A percentile compares a stretch with the other conserved stretches of the same genome.
Evolutionary conservation across 2,888 invertebrate species (phyloP).

Genomic region (Molanna angustata): DNA sequence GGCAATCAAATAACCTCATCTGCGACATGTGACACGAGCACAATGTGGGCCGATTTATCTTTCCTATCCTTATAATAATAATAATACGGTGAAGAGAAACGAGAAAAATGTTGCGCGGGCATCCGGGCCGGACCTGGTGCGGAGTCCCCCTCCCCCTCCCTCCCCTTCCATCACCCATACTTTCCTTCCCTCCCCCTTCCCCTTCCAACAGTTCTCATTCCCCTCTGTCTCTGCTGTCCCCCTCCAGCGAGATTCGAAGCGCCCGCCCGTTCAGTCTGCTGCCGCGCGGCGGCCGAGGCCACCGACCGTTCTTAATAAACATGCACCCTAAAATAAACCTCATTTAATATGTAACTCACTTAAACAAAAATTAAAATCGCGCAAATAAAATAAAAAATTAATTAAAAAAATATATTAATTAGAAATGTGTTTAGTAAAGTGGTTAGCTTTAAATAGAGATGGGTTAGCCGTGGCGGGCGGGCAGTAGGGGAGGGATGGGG

Average conservation of each 20-base stretch:
- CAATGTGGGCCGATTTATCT: too few species aligned
- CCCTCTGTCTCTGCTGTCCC: too few species aligned
- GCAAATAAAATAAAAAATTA: conserved; percentile 25
- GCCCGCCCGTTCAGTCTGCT: conserved; percentile 29
- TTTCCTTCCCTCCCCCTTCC: conserved; percentile 2
- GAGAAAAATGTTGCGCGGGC: too few species aligned
- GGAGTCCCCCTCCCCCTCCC: background rate
- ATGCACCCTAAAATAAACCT: conserved; percentile 31
- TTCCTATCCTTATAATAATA: too few species aligned
- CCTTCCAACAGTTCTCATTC: conserved; percentile 4
- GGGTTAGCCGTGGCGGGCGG: conserved; percentile 27
- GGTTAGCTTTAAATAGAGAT: conserved; percentile 28
- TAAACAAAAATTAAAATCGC: conserved; percentile 24
- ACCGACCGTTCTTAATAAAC: conserved; percentile 32
- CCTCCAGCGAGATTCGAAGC: conserved; percentile 9
- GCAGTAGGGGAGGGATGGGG: conserved; percentile 54
- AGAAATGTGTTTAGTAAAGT: conserved; percentile 28
- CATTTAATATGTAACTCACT: conserved; percentile 31
- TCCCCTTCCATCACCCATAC: conserved; percentile 6
- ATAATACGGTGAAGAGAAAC: too few species aligned
- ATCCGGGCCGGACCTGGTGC: conserved; percentile 2
- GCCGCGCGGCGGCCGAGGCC: conserved; percentile 34
- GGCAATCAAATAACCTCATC: too few species aligned
- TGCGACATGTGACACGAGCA: too few species aligned
- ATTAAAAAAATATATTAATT: conserved; percentile 25